These are phyloP conservation scores for Aplocera efformata DNA, from an alignment of 2,888 invertebrate genomes.

Conservation along the genomic window DNA sequence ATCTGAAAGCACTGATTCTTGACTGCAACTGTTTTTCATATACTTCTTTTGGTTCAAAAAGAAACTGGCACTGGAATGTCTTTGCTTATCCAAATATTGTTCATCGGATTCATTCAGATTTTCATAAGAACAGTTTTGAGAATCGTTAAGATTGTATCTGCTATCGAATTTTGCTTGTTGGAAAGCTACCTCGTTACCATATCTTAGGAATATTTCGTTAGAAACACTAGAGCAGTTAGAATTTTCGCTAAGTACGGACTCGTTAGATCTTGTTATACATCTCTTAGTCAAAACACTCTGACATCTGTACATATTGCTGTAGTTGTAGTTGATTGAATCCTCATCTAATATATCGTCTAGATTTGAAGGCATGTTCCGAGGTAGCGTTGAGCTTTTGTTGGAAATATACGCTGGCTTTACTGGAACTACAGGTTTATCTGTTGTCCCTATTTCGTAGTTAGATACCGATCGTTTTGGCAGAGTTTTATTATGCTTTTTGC, in stretches of 20 bases:
- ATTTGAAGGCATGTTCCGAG: constrained; percentile 76
- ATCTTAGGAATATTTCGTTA: constrained; percentile 75
- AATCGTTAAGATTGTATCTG: constrained; percentile 71
- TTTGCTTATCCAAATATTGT: constrained; percentile 76
- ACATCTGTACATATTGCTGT: constrained; percentile 63
- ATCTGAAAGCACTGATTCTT: constrained; percentile 89
- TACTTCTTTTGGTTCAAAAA: constrained; percentile 85
- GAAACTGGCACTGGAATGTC: constrained; percentile 89
- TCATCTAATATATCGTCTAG: constrained; percentile 77
- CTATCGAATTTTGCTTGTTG: constrained; percentile 72
- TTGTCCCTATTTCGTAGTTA: constrained; percentile 86
- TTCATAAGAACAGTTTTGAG: constrained; percentile 71
- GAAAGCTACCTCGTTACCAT: constrained; percentile 72
- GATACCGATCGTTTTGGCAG: constrained; percentile 85
- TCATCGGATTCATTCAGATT: constrained; percentile 58
- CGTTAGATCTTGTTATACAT: constrained; percentile 81
- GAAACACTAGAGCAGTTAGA: constrained; percentile 75
- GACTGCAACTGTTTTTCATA: constrained; percentile 83
- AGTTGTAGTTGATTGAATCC: constrained; percentile 61
- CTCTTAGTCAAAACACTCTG: constrained; percentile 75
- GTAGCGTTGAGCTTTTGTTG: constrained; percentile 70
- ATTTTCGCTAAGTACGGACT: constrained; percentile 73
- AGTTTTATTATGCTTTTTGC: constrained; percentile 75
- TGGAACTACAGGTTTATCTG: constrained; percentile 63
- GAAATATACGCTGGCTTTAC: constrained; percentile 57